Evolutionary conservation across 2,797 vertebrate genomes (phyloP), one percentile per base, ranked within the genome.

Genomic region (Thripadectes ignobilis): DNA sequence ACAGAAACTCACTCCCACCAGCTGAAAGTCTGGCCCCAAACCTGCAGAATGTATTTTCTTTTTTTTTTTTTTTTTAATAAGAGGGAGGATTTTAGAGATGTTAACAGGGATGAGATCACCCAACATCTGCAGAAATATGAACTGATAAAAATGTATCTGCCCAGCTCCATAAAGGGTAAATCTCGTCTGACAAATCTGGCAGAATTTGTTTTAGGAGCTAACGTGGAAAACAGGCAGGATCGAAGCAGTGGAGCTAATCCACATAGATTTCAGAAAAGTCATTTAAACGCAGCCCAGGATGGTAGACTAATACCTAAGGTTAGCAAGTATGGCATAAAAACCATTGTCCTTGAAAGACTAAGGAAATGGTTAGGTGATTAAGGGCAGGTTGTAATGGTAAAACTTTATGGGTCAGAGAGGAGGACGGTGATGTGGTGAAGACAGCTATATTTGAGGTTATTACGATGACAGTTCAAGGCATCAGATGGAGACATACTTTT

Each of bases 321-420:
- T 96, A 97, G 95, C 94, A 95, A 93, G 95, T 89, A 92, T 95
- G 96, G 94, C 95, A 97, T 97, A 97, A 97, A 97, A 97, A 93
- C 96, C 95, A 97, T 96, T 96, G 95, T 95, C 95, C 96, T 97
- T 97, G 95, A 96, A 97, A 97, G 93, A 93, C 92, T 95, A 82
- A 90, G 95, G 96, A 97, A 97, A 97, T 92, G 94, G 96, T 91
- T 94, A 96, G 93, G 94, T 97, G 96, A 97, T 97, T 97, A 97
- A 96, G 93, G 95, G 93, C 92, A 95, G 93, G 93, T 95, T 95
- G 95, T 95, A 95, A 97, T 97, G 96, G 96, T 96, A 95, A 97
- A 97, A 96, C 93, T 97, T 96, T 96, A 97, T 96, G 96, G 96
- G 96, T 96, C 96, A 97, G 93, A 96, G 96, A 96, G 94, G 94